phyloP scores from a whole-genome alignment of 1,140 invertebrate species.

The Drosophila lacertosa region DNA sequence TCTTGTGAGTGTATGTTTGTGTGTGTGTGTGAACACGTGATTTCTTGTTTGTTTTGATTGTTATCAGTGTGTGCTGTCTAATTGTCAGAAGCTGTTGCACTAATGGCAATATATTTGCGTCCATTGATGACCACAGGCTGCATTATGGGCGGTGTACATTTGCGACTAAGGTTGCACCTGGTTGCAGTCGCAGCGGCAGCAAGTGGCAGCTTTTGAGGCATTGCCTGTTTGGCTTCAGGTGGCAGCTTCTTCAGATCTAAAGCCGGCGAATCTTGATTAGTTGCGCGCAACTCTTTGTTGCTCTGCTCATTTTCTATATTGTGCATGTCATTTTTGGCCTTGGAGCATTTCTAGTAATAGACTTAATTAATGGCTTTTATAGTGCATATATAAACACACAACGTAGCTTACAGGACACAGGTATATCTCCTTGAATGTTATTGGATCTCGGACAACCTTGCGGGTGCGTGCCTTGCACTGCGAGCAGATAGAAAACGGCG shows the following conservation, averaged over 20 bases:
- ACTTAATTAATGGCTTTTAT: background rate
- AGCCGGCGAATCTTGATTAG: background rate
- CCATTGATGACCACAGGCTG: conserved; percentile 43
- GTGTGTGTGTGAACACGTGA: background rate
- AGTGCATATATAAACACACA: too few relatives aligned
- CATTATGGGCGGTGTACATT: conserved; percentile 41
- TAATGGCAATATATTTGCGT: conserved; percentile 56
- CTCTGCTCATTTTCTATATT: background rate
- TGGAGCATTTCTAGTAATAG: conserved; percentile 29
- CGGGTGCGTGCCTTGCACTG: conserved; percentile 35
- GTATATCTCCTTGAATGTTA: conserved; percentile 39
- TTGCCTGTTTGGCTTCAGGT: background rate
- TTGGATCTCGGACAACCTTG: conserved; percentile 28
- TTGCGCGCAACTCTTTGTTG: background rate
- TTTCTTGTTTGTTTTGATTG: background rate
- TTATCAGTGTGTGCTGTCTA: background rate
- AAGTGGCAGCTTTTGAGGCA: background rate
- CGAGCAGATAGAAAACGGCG: conserved; percentile 51
- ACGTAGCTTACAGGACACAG: conserved; percentile 44
- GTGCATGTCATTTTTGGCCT: background rate
- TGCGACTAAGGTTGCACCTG: background rate
- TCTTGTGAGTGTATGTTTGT: background rate
- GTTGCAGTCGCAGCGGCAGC: too few relatives aligned
- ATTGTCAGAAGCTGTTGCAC: conserved; percentile 39
- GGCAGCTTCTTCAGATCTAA: background rate